Evolutionary conservation across 2,888 invertebrate genomes (phyloP), one percentile per base, ranked within the genome.

Genomic region (Cheilosia urbana): DNA sequence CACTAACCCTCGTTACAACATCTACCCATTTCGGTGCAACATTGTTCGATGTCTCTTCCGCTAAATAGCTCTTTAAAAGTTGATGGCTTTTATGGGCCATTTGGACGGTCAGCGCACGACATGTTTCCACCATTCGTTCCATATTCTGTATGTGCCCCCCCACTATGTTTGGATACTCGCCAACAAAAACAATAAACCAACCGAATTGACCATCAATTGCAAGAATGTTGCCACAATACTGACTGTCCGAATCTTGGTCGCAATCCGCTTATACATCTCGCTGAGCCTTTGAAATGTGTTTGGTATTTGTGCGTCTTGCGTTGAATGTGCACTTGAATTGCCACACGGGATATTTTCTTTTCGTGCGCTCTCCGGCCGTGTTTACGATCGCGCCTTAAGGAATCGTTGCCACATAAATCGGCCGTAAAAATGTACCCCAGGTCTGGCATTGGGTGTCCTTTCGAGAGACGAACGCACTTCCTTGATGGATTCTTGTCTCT

Each of bases 271-370:
- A 73, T 5, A 51, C 13, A 27, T 27, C 51, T 62, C 79, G 19
- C 45, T 60, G 65, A 34, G 60, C 55, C 84, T 76, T 76, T 84
- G 65, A 84, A 80, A 72, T 72, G 68, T 21, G 47, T 76, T 72
- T 71, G 80, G 57, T 37, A 55, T 69, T 57, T 71, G 76, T 49
- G 34, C 42, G 51, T 57, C 71, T 81, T 73, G 81, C 55, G 45
- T 87, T 68, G 40, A 87, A 87, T 87, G 87, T 87, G 87, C 72
- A 82, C 87, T 82, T 87, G 87, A 87, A 87, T 87, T 73, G 87
- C 81, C 68, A 24, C 58, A 53, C 57, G 71, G 45, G 65, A 57
- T 37, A 37, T 37, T 37, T 34, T 34, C 2, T 34, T 34, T 37
- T 37, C 4, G 57, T 42, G 53, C 51, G 34, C 47, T 63, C 53